Base-by-base conservation (phyloP, 1,140 invertebrate genomes). In the Orussus abietinus region DNA sequence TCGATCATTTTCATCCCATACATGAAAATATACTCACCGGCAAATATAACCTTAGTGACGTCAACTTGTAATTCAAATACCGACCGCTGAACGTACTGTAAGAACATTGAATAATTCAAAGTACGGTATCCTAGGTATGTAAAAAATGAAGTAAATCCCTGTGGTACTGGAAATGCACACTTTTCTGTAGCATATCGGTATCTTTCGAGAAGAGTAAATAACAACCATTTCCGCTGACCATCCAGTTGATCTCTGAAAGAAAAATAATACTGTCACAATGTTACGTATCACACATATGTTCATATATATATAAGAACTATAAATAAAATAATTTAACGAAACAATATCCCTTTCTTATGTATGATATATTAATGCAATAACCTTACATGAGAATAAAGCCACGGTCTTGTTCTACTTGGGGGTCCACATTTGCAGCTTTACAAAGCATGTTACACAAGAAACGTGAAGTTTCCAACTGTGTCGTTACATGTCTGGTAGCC, bases 11-110 rank as follows among this genome's bases (percentile, higher is more conserved):
- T 18, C n/a, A n/a, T n/a, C n/a, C n/a, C n/a, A n/a, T 10, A 30
- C n/a, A 32, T 39, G 31, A 42, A n/a, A 26, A 32, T 25, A 3
- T 38, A 57, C 39, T 64, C 57, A 89, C 86, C 83, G 51, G 82
- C 79, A 59, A 91, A 82, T 46, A 91, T 88, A 32, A 80, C 77
- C 75, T 90, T 91, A 63, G 90, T 82, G 2, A 90, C 87, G 59
- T 92, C 88, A 15, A 90, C 84, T 75, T 91, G 88, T 36, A 92
- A 65, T 55, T 90, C 87, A 49, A 91, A 86, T 33, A 89, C 86
- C 55, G 85, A 84, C 38, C 85, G 75, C 49, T 85, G 81, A 22
- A 89, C 81, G 59, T 90, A 88, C 62, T 89, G 86, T 22, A 88
- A 53, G 62, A 91, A 91, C 53, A 82, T 82, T 30, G 82, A 74